These are phyloP conservation scores for Gambusia holbrooki DNA, from an alignment of 2,113 vertebrate species.

Conservation along the genomic window DNA sequence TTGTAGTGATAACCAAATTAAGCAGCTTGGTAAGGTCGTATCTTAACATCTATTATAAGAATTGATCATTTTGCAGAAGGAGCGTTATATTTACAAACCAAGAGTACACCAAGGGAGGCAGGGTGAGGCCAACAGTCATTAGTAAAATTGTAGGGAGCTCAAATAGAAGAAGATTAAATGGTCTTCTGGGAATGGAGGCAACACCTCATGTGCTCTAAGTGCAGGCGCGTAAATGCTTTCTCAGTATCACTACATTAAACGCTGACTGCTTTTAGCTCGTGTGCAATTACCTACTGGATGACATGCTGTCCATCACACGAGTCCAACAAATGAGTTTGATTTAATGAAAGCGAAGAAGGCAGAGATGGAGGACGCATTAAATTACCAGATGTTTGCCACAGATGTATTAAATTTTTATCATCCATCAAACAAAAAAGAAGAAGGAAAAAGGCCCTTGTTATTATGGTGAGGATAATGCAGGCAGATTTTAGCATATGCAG, in stretches of 20 bases:
- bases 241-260: neutral
- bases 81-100: neutral
- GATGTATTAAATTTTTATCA: constrained; percentile 1
- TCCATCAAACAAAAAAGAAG: neutral
- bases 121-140: neutral
- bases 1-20: neutral
- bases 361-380: constrained; percentile 45
- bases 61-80: neutral
- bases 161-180: neutral
- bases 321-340: constrained; percentile 3
- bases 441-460: neutral
- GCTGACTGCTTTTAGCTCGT: neutral
- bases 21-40: neutral
- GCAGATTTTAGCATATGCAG: neutral
- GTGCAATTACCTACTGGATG: constrained; percentile 1
- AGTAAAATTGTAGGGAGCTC: neutral
- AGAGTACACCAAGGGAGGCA: neutral
- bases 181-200: constrained; percentile 5
- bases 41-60: neutral
- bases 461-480: neutral
- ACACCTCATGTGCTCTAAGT: constrained; percentile 5
- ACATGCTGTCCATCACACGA: constrained; percentile 9
- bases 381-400: constrained; percentile 5
- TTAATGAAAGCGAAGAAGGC: constrained; percentile 9
- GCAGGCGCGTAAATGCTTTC: constrained; percentile 17